Base-by-base conservation (phyloP, 2,888 invertebrate species). In the Nudaria mundana region DNA sequence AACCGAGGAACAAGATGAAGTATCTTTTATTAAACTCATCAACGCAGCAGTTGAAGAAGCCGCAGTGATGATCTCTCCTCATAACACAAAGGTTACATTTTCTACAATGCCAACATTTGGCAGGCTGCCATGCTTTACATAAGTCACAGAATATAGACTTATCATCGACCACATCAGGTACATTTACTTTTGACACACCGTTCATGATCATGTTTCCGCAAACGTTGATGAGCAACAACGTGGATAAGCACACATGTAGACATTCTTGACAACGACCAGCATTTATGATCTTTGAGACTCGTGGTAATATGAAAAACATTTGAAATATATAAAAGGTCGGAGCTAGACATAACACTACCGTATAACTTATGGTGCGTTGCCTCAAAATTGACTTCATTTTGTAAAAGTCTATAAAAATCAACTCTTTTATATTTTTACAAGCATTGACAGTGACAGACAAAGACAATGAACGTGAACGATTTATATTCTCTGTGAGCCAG, bases 101-200 rank as follows among this genome's bases (percentile, higher is more conserved):
- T 22, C 86, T 87, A 65, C 98, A 98, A 69, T 98, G 98, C 92
- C 95, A 96, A 1, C 96, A 92, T 24, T 95, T 90, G 1, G 93
- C 93, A 0, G 95, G 95, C 3, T 91, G 90, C 3, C 33, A 33
- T 91, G 40, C 10, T 90, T 80, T 59, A 73, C 98, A 98, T 0
- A 81, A 67, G 0, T 91, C 75, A 74, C 98, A 98, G 66, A 93
- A 93, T 40, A 89, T 51, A 1, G 64, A 66, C 3, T 64, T 46
- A 2, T 30, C 32, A 6, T 4, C 30, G n/a, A n/a, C 52, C 46
- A 16, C 31, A 48, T 12, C 49, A 68, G 71, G 10, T 5, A 14
- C 24, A 5, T 44, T 66, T 0, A 88, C 66, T 25, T 78, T 68
- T 2, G 63, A 71, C 0, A 70, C 18, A 11, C 77, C 61, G 22